Evolutionary conservation across 2,113 vertebrate species (phyloP), one percentile per base, ranked within the genome.

Genomic region (Seriola dumerili): DNA sequence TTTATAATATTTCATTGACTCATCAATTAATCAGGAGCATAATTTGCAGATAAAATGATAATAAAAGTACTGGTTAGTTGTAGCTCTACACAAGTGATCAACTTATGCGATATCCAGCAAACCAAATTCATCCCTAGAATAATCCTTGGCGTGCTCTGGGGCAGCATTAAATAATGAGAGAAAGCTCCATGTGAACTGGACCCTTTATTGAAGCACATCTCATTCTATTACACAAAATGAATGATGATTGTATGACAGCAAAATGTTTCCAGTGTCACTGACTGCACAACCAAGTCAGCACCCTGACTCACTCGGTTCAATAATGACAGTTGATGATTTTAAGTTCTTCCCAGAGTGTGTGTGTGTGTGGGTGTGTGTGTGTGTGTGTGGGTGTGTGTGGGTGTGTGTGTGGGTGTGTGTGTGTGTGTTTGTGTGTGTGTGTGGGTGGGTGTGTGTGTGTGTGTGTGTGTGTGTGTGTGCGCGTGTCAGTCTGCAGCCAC

Each of bases 321-420:
- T 89, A 82, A 84, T 57, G 66, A 78, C 44, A 65, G 63, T 19
- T 78, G 77, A 42, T 42, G 67, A 89, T 84, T 72, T 83, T 48
- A 73, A 85, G 38, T 83, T 85, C 76, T 50, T 88, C 84, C 74
- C 71, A 59, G 75, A 63, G 71, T 19, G 59, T 78, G 65, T 55
- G 76, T 44, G 68, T 29, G 25, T 29, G 29, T 29, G 29, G 2
- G 29, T 29, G 11, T 14, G 42, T 44, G 42, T 44, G 42, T 44
- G 42, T 14, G 42, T 9, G 44, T 65, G 71, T 19, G 59, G 75
- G 71, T 19, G 59, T 78, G 65, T 55, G 76, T 44, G 71, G n/a
- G n/a, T n/a, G n/a, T n/a, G n/a, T n/a, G n/a, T n/a, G n/a, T n/a
- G n/a, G 62, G 71, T 19, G 59, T 78, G 71, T 19, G 59, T 78